A percentile compares a stretch with the other conserved stretches of the same genome.
Evolutionary conservation across 2,113 vertebrate genomes (phyloP).

Genomic region (Apodemus sylvaticus): DNA sequence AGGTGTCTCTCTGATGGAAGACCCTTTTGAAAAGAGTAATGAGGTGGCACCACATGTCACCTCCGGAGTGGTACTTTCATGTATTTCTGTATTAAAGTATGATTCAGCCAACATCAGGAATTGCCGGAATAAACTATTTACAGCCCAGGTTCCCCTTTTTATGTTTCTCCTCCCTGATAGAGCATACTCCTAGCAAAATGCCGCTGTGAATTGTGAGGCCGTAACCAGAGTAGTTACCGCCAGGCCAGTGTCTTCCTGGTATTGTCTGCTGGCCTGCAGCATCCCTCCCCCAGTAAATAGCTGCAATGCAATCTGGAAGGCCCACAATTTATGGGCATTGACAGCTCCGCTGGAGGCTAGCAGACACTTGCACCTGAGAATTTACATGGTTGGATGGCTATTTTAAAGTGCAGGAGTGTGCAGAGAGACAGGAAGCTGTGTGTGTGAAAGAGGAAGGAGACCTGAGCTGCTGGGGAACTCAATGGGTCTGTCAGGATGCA

Average conservation of each 20-base stretch:
- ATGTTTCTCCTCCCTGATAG: slow-evolving; percentile 69
- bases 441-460: neutral
- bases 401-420: slow-evolving; percentile 33
- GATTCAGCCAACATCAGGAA: slow-evolving; percentile 85
- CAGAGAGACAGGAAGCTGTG: neutral
- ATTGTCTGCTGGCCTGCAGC: slow-evolving; percentile 52
- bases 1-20: slow-evolving; percentile 86
- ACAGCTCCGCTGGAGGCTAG: slow-evolving; percentile 48
- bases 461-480: neutral
- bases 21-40: slow-evolving; percentile 89
- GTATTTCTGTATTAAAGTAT: slow-evolving; percentile 85
- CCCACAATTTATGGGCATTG: slow-evolving; percentile 54
- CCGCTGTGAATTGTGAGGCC: slow-evolving; percentile 64
- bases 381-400: slow-evolving; percentile 54
- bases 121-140: slow-evolving; percentile 83
- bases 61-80: slow-evolving; percentile 82
- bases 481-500: slow-evolving; percentile 9
- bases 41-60: slow-evolving; percentile 87
- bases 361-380: slow-evolving; percentile 21
- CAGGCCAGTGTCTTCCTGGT: slow-evolving; percentile 44
- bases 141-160: slow-evolving; percentile 75
- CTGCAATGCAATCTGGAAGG: neutral
- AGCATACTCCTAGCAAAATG: slow-evolving; percentile 71
- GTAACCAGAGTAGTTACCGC: slow-evolving; percentile 49
- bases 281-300: slow-evolving; percentile 54